Conservation (phyloP, 2,888 invertebrate species). For the Copidosoma aretas region DNA sequence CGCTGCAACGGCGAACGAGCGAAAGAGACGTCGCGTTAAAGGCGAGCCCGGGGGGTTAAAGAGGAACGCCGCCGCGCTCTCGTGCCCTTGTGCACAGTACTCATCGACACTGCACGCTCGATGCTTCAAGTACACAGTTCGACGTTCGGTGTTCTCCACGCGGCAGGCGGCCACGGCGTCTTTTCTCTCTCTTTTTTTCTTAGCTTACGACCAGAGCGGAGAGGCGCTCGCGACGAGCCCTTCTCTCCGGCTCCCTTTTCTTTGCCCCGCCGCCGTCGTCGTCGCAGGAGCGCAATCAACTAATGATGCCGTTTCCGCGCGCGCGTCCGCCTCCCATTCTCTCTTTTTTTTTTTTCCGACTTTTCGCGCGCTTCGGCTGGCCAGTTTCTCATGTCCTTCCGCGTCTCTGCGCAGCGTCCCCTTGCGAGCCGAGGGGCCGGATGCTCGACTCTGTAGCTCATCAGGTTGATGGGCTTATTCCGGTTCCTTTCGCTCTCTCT, state of each 20-base stretch:
- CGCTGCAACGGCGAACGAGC: neutral
- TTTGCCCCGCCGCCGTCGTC: conserved; percentile 16
- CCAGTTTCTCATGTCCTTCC: neutral
- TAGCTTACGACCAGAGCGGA: neutral
- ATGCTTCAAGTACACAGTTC: no score
- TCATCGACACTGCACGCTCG: no score
- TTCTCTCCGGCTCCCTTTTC: conserved; percentile 4
- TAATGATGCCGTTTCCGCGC: conserved; percentile 25
- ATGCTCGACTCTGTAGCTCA: conserved; percentile 12
- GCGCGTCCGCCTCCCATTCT: no score
- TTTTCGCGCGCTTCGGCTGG: neutral
- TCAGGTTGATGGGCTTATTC: conserved; percentile 29
- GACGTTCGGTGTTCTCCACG: no score
- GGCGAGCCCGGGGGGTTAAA: conserved; percentile 47
- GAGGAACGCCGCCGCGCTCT: conserved; percentile 39
- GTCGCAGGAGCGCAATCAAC: conserved; percentile 36
- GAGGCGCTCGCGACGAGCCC: neutral
- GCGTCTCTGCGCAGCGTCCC: neutral
- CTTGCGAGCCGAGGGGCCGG: neutral
- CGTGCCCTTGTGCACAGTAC: neutral
- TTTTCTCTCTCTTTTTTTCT: no score
- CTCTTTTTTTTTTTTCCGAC: no score
- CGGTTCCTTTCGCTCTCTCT: neutral
- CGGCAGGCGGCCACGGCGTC: no score
- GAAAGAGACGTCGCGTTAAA: conserved; percentile 45